A percentile compares a stretch with the other conserved stretches of the same genome.
phyloP scores from a whole-genome alignment of 1,140 invertebrate genomes.

The Dolichoris vasculosae region DNA sequence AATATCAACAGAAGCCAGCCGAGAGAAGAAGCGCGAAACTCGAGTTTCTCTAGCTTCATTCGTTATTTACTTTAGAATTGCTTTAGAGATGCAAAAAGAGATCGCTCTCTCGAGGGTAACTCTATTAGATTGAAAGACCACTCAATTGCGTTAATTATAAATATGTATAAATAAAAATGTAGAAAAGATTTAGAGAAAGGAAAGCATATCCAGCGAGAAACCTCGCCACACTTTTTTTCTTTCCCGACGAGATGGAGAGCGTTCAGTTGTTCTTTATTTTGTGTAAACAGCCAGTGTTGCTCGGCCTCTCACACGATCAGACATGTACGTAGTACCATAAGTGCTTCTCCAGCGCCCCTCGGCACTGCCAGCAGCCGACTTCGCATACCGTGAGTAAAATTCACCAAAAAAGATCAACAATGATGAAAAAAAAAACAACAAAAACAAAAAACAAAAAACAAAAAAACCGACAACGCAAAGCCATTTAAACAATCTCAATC shows the following conservation, averaged over 20 bases:
- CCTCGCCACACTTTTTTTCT: constrained; percentile 39
- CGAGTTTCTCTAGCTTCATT: constrained; percentile 47
- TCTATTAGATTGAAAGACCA: constrained; percentile 39
- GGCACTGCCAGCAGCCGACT: constrained; percentile 70
- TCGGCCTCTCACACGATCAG: constrained; percentile 70
- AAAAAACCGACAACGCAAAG: constrained; percentile 42
- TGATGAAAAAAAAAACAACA: constrained; percentile 46
- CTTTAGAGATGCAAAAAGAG: constrained; percentile 38
- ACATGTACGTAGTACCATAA: constrained; percentile 71
- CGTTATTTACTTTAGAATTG: constrained; percentile 46
- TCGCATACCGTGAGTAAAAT: constrained; percentile 71
- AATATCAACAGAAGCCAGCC: constrained; percentile 51
- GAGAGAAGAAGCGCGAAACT: constrained; percentile 50
- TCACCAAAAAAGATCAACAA: constrained; percentile 59
- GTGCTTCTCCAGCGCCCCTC: constrained; percentile 69
- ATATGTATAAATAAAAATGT: constrained; percentile 36
- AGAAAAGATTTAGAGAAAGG: constrained; percentile 42
- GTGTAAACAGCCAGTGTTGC: constrained; percentile 68
- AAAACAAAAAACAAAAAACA: constrained; percentile 20
- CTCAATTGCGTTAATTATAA: constrained; percentile 39
- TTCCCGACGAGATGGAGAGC: constrained; percentile 63
- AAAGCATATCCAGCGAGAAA: constrained; percentile 49
- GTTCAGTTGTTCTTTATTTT: constrained; percentile 74
- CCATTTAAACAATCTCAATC: constrained; percentile 40
- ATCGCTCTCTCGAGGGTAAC: constrained; percentile 36